A percentile compares a stretch with the other conserved stretches of the same genome.
These are phyloP conservation scores for Parapsyche elsis DNA, from an alignment of 1,140 invertebrate genomes.

Conservation along the genomic window DNA sequence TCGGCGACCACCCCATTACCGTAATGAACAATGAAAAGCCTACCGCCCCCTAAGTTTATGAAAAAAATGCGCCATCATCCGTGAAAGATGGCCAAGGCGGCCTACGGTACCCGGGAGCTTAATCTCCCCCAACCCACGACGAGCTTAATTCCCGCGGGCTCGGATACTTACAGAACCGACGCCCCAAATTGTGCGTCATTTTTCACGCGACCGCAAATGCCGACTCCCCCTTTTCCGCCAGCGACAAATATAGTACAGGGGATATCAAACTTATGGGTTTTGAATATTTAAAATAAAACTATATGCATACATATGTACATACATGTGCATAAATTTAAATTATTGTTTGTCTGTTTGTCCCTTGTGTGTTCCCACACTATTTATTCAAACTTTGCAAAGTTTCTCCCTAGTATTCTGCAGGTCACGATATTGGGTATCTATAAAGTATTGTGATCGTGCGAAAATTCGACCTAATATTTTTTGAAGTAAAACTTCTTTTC, in stretches of 20 bases:
- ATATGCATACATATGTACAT: too few relatives aligned
- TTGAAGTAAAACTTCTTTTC: too few relatives aligned
- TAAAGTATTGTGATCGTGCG: too few relatives aligned
- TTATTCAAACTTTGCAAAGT: too few relatives aligned
- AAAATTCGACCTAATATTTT: too few relatives aligned
- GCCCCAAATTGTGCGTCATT: conserved; percentile 31
- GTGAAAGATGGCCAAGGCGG: conserved; percentile 36
- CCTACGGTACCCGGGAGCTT: conserved; percentile 10
- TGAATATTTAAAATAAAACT: too few relatives aligned
- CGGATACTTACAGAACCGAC: neutral
- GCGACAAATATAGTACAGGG: neutral
- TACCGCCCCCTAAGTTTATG: conserved; percentile 15
- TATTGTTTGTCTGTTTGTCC: too few relatives aligned
- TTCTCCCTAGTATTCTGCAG: too few relatives aligned
- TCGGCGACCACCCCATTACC: conserved; percentile 22
- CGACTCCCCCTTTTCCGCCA: neutral
- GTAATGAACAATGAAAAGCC: conserved; percentile 40
- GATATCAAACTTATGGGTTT: neutral
- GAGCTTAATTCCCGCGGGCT: conserved; percentile 26
- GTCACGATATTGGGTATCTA: too few relatives aligned
- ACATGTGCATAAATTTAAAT: too few relatives aligned
- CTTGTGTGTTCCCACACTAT: too few relatives aligned
- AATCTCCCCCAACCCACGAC: conserved; percentile 26
- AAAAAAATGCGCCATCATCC: conserved; percentile 40
- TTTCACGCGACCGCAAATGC: conserved; percentile 12